Percentiles rank a stretch among this genome's conserved stretches.
Evolutionary conservation across 2,888 invertebrate species (phyloP).

Genomic region (Heliconius ismenius): DNA sequence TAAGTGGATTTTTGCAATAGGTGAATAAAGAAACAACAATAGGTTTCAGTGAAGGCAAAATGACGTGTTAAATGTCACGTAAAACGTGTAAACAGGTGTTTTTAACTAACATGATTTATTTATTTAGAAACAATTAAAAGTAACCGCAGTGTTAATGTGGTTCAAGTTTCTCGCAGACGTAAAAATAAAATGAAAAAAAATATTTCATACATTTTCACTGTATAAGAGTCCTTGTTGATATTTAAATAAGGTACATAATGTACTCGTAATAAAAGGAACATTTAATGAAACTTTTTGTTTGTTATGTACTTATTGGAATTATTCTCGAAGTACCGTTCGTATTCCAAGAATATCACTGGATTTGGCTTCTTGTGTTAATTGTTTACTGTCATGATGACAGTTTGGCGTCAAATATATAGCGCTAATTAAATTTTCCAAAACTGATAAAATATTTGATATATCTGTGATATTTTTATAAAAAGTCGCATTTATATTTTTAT

Average conservation of each 20-base stretch:
- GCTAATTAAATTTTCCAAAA: slow-evolving; percentile 16
- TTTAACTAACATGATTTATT: slow-evolving; percentile 5
- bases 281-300: slow-evolving; percentile 2
- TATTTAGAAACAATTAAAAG: slow-evolving; percentile 18
- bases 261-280: neutral
- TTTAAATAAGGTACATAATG: neutral
- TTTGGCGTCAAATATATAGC: slow-evolving; percentile 31
- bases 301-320: slow-evolving; percentile 20
- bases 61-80: neutral
- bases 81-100: neutral
- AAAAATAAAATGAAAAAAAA: slow-evolving; percentile 1
- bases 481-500: neutral
- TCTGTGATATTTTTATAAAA: neutral
- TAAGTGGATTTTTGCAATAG: neutral
- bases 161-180: neutral
- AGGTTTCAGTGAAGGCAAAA: neutral
- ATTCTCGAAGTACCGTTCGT: slow-evolving; percentile 33
- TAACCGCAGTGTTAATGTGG: slow-evolving; percentile 1
- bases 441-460: neutral
- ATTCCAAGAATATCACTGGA: slow-evolving; percentile 40
- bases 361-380: slow-evolving; percentile 39
- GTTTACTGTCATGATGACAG: slow-evolving; percentile 34
- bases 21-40: neutral
- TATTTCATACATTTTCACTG: neutral
- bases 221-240: neutral